These are phyloP conservation scores for Ophioninae sp. DNA, from an alignment of 2,888 invertebrate species.

Conservation along the genomic window DNA sequence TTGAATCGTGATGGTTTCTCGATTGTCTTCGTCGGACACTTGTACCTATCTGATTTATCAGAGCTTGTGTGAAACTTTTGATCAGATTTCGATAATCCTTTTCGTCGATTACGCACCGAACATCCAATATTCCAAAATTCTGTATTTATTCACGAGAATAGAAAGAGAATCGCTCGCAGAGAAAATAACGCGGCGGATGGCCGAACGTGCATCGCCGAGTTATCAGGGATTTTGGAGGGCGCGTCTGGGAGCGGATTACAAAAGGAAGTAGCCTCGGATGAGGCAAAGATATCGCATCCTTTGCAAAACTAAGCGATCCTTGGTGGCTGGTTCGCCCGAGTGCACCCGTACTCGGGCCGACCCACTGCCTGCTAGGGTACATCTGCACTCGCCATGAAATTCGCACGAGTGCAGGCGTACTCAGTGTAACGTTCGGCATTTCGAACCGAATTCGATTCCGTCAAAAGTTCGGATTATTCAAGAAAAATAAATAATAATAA, in stretches of 20 bases:
- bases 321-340: neutral
- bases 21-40: too few relatives aligned
- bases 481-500: too few relatives aligned
- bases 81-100: too few relatives aligned
- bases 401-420: constrained; percentile 21
- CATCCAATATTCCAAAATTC: neutral
- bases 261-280: neutral
- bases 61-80: too few relatives aligned
- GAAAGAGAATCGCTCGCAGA: neutral
- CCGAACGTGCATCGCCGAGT: neutral
- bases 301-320: neutral
- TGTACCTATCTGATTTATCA: too few relatives aligned
- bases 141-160: neutral
- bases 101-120: too few relatives aligned
- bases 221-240: neutral
- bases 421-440: neutral
- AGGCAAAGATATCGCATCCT: neutral
- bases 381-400: constrained; percentile 4
- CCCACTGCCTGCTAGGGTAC: constrained; percentile 2
- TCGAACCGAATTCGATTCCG: neutral
- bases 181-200: neutral
- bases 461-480: too few relatives aligned
- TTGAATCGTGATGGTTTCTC: too few relatives aligned
- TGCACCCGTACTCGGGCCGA: constrained; percentile 9
- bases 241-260: neutral